These are phyloP conservation scores for Argyrosomus regius DNA, from an alignment of 2,797 vertebrate species.

Conservation along the genomic window DNA sequence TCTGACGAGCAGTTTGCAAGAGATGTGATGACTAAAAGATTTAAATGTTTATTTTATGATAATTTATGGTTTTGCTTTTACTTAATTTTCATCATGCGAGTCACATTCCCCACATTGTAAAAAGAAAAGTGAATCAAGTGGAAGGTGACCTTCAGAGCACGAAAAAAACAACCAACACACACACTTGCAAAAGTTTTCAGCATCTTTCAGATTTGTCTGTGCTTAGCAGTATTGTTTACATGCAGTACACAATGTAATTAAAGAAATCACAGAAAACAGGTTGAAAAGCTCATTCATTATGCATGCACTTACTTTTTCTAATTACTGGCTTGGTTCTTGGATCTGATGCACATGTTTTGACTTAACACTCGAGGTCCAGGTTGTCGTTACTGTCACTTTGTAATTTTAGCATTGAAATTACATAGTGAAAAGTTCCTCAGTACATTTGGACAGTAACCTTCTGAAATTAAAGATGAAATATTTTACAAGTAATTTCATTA, in stretches of 20 bases:
- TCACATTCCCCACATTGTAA: not conserved
- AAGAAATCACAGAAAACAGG: constrained; percentile 46
- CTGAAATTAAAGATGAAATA: not conserved
- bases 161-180: not conserved
- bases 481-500: not conserved
- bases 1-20: not conserved
- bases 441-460: not conserved
- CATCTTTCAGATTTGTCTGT: constrained; percentile 14
- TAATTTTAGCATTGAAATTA: not conserved
- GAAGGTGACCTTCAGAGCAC: not conserved
- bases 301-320: constrained; percentile 38
- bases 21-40: not conserved
- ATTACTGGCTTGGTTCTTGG: constrained; percentile 43
- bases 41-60: not conserved
- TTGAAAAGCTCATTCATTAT: constrained; percentile 52
- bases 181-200: constrained; percentile 1
- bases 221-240: constrained; percentile 10
- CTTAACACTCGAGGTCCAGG: constrained; percentile 20
- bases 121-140: not conserved
- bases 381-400: not conserved
- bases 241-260: constrained; percentile 36
- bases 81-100: not conserved
- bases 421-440: constrained; percentile 19
- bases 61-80: not conserved
- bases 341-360: constrained; percentile 48